A percentile compares a stretch with the other conserved stretches of the same genome.
Evolutionary conservation across 1,140 invertebrate species (phyloP).

Genomic region (Ganaspis sp.): DNA sequence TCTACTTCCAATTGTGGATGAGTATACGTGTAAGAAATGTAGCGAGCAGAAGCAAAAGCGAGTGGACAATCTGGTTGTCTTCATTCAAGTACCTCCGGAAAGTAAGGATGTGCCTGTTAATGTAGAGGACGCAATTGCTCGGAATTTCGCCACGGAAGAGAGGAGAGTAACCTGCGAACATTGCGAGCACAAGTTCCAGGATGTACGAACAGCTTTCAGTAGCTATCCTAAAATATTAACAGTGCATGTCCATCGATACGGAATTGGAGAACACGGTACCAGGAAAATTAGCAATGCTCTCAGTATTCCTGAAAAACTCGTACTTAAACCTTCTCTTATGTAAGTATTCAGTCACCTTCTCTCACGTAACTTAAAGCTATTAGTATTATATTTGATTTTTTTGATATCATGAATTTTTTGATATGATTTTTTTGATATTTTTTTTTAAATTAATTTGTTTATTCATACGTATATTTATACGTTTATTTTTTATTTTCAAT

Average conservation of each 20-base stretch:
- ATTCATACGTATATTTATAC: too few species aligned
- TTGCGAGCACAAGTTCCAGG: constrained; percentile 61
- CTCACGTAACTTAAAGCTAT: too few species aligned
- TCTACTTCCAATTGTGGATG: constrained; percentile 64
- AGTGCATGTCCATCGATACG: constrained; percentile 67
- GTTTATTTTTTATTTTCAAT: too few species aligned
- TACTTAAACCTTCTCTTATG: constrained; percentile 56
- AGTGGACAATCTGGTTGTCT: constrained; percentile 68
- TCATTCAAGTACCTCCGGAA: constrained; percentile 60
- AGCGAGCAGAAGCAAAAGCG: constrained; percentile 58
- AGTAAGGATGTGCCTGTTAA: constrained; percentile 47
- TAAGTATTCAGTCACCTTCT: too few species aligned
- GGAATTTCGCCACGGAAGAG: constrained; percentile 60
- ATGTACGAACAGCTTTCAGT: constrained; percentile 62
- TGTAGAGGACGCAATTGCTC: constrained; percentile 58
- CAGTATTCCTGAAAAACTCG: constrained; percentile 58
- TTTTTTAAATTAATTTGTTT: too few species aligned
- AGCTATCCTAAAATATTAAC: constrained; percentile 63
- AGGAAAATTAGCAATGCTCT: constrained; percentile 65
- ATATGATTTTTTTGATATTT: too few species aligned
- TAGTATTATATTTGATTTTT: too few species aligned
- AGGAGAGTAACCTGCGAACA: constrained; percentile 61
- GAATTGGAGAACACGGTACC: constrained; percentile 59
- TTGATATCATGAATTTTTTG: too few species aligned
- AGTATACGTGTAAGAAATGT: constrained; percentile 63